A percentile compares a stretch with the other conserved stretches of the same genome.
phyloP scores from a whole-genome alignment of 2,888 invertebrate species.

The Ophioninae sp. region DNA sequence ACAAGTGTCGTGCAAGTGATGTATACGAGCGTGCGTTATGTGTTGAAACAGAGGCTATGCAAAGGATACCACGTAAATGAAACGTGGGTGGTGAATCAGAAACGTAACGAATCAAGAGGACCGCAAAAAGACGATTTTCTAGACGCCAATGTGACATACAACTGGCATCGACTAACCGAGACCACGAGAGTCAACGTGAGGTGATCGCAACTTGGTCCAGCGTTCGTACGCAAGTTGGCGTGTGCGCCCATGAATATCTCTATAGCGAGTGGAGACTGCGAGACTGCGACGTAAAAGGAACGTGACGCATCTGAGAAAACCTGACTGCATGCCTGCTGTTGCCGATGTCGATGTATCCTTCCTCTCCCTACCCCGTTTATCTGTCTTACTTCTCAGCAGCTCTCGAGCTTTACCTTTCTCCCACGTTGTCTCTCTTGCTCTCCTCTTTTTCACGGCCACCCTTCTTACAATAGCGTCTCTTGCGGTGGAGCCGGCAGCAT shows the following conservation, averaged over 20 bases:
- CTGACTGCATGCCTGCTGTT: conserved; percentile 54
- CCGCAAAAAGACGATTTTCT: conserved; percentile 76
- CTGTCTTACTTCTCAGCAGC: conserved; percentile 45
- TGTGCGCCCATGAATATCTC: background rate
- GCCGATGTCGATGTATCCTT: conserved; percentile 33
- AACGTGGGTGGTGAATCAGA: conserved; percentile 70
- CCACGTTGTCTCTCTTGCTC: conserved; percentile 16
- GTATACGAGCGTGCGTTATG: conserved; percentile 2
- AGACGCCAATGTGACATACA: conserved; percentile 70
- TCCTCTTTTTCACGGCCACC: conserved; percentile 5
- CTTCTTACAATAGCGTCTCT: conserved; percentile 37
- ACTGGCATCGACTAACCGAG: conserved; percentile 69
- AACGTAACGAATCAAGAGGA: conserved; percentile 74
- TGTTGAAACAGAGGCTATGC: background rate
- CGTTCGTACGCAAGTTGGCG: conserved; percentile 60
- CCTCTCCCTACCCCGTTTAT: background rate
- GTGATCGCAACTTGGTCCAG: conserved; percentile 31
- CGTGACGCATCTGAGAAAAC: conserved; percentile 71
- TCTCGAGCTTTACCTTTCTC: conserved; percentile 36
- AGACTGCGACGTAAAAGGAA: conserved; percentile 69
- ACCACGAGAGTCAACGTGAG: conserved; percentile 63
- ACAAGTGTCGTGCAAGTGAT: background rate
- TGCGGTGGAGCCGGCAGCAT: conserved; percentile 33
- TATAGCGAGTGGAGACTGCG: conserved; percentile 49
- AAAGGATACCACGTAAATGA: conserved; percentile 62